Percentiles rank a stretch among this genome's conserved stretches.
These are phyloP conservation scores for Dunckerocampus dactyliophorus DNA, from an alignment of 2,113 vertebrate species.

Conservation along the genomic window DNA sequence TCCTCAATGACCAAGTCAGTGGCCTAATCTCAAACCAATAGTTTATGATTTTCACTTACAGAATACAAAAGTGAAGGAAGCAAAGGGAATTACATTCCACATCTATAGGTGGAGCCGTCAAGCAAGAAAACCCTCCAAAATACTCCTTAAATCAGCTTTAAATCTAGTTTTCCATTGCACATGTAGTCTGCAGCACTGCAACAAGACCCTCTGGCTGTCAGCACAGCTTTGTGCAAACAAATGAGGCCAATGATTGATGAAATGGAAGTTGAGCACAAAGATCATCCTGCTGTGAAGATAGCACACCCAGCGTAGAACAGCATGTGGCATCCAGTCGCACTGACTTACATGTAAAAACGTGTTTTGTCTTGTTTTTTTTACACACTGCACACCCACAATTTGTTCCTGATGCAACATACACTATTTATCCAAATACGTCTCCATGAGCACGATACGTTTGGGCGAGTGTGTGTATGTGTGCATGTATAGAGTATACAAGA, in stretches of 20 bases:
- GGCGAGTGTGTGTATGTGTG: neutral
- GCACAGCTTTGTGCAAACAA: slow-evolving; percentile 68
- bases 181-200: slow-evolving; percentile 38
- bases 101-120: neutral
- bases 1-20: too few relatives aligned
- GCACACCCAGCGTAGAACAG: slow-evolving; percentile 61
- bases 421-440: too few relatives aligned
- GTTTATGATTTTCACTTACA: too few relatives aligned
- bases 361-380: neutral
- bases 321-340: slow-evolving; percentile 31
- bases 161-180: neutral
- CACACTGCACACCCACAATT: neutral
- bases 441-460: too few relatives aligned
- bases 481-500: neutral
- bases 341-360: neutral
- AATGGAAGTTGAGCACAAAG: slow-evolving; percentile 78
- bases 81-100: neutral
- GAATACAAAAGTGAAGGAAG: too few relatives aligned
- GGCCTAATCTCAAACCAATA: too few relatives aligned
- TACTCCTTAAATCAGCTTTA: neutral
- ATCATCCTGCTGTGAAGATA: slow-evolving; percentile 76
- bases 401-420: too few relatives aligned
- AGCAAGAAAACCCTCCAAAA: neutral
- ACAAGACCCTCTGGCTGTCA: slow-evolving; percentile 69
- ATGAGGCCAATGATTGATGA: slow-evolving; percentile 89